Evolutionary conservation across 1,140 invertebrate species (phyloP).

Genomic region (Philotrypesis tridentata): DNA sequence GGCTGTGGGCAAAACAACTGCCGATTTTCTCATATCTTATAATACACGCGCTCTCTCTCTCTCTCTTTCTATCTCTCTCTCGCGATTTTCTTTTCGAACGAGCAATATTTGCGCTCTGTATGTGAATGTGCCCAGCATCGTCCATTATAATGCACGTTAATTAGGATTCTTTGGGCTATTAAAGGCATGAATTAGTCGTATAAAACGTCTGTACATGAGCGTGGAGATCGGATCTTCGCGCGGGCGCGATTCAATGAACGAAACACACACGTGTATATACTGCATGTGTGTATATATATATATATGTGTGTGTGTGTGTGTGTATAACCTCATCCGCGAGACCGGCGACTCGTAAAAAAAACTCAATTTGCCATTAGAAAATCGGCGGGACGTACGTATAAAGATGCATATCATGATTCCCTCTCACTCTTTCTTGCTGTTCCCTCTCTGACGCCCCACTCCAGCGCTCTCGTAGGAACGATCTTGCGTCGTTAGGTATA

Average conservation of each 20-base stretch:
- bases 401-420: no score
- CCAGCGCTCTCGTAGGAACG: no score
- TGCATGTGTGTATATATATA: no score
- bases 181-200: slow-evolving; percentile 11
- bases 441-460: no score
- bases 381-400: slow-evolving; percentile 39
- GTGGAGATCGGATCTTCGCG: slow-evolving; percentile 1
- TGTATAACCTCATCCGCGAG: neutral
- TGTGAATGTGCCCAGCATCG: no score
- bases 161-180: neutral
- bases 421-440: no score
- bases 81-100: neutral
- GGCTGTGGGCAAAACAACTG: no score
- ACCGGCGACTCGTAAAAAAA: slow-evolving; percentile 20
- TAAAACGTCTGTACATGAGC: neutral
- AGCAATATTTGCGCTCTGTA: neutral
- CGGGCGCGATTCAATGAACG: slow-evolving; percentile 20
- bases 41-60: no score
- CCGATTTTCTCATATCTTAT: no score
- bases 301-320: no score
- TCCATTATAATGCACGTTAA: neutral
- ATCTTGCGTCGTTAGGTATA: no score
- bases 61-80: no score
- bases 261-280: slow-evolving; percentile 10
- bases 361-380: slow-evolving; percentile 40